Percentiles rank a stretch among this genome's conserved stretches.
phyloP scores from a whole-genome alignment of 2,797 vertebrate genomes.

The Sus cebifrons region DNA sequence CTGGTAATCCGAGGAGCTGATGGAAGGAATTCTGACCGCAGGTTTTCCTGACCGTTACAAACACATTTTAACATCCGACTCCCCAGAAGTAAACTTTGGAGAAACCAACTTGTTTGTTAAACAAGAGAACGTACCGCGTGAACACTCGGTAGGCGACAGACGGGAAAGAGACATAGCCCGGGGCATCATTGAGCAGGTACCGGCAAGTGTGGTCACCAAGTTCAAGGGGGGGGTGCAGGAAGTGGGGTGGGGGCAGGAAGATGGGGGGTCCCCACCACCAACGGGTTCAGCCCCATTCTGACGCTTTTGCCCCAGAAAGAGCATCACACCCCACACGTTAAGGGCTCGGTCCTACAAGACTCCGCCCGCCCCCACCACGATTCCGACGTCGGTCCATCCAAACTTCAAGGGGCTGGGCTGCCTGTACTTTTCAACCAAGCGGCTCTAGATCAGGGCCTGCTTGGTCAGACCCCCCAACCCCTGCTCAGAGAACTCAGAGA shows the following conservation, averaged over 20 bases:
- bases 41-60: neutral
- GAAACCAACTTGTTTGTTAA: neutral
- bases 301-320: neutral
- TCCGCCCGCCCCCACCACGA: neutral
- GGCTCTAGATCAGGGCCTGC: too few relatives aligned
- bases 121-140: neutral
- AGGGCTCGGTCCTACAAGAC: neutral
- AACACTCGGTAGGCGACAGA: neutral
- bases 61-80: neutral
- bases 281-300: fast-evolving
- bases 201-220: too few relatives aligned
- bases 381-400: fast-evolving
- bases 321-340: neutral
- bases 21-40: neutral
- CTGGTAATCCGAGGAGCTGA: neutral
- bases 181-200: too few relatives aligned
- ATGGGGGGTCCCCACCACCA: fast-evolving
- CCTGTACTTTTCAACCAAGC: neutral
- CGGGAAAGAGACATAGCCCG: too few relatives aligned
- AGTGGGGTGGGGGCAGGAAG: neutral
- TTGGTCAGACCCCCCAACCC: neutral
- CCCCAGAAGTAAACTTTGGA: neutral
- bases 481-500: too few relatives aligned
- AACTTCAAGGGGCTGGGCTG: too few relatives aligned
- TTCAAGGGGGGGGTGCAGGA: too few relatives aligned